phyloP scores from a whole-genome alignment of 2,113 vertebrate species.

The Neogale vison region DNA sequence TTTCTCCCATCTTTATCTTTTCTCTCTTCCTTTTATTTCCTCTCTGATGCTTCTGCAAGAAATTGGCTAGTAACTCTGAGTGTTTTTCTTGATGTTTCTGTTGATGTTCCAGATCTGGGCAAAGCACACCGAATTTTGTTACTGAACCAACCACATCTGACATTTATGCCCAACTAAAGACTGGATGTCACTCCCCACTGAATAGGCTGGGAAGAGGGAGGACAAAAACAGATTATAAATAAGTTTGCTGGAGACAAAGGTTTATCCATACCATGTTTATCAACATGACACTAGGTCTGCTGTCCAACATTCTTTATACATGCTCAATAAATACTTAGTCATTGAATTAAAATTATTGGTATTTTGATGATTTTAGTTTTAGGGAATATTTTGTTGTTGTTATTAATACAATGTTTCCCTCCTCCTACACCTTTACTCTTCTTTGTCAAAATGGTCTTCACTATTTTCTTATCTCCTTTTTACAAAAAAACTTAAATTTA shows the following conservation, averaged over 20 bases:
- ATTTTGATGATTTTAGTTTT: neutral
- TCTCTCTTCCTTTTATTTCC: neutral
- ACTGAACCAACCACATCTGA: neutral
- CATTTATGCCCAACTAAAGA: neutral
- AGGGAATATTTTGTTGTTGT: neutral
- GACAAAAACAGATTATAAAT: neutral
- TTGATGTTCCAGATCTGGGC: neutral
- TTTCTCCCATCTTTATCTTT: neutral
- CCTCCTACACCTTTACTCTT: neutral
- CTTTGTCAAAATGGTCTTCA: neutral
- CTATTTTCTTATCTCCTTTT: neutral
- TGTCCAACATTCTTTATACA: neutral
- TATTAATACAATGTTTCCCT: neutral
- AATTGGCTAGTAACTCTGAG: neutral
- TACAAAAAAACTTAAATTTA: neutral
- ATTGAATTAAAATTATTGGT: neutral
- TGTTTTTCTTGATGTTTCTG: neutral
- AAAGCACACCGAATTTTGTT: neutral
- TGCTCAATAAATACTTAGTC: neutral
- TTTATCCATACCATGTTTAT: neutral
- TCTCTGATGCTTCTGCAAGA: neutral
- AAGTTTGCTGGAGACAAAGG: neutral
- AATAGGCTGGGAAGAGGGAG: neutral
- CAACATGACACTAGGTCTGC: neutral
- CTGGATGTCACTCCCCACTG: neutral